These are phyloP conservation scores for Oreochromis spilurus DNA, from an alignment of 2,113 vertebrate species.

Conservation along the genomic window DNA sequence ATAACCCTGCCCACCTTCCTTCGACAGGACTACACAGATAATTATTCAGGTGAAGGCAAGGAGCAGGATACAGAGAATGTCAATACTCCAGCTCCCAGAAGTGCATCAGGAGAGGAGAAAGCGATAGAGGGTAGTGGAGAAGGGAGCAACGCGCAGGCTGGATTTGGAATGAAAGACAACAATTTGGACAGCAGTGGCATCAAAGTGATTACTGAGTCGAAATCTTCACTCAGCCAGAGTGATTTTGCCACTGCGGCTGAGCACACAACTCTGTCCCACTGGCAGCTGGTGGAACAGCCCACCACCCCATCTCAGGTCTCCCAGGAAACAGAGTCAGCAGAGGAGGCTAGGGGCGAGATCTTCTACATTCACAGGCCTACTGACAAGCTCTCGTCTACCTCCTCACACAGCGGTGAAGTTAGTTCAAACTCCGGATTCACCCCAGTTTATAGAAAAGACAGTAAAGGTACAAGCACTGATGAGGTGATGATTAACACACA, in stretches of 20 bases:
- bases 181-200: not conserved
- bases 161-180: conserved; percentile 12
- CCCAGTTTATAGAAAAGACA: conserved; percentile 27
- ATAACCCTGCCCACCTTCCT: conserved; percentile 59
- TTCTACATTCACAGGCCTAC: conserved; percentile 45
- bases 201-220: not conserved
- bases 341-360: conserved; percentile 67
- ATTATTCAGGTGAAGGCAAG: conserved; percentile 74
- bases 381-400: not conserved
- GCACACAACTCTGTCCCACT: conserved; percentile 60
- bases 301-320: conserved; percentile 16
- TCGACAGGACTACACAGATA: conserved; percentile 62
- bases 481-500: conserved; percentile 3
- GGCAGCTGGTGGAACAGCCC: conserved; percentile 60
- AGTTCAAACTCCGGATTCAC: conserved; percentile 14
- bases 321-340: not conserved
- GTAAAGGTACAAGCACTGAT: not conserved
- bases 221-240: not conserved
- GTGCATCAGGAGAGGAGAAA: conserved; percentile 43
- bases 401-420: not conserved
- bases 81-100: not conserved
- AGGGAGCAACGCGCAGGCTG: conserved; percentile 24
- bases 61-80: conserved; percentile 49
- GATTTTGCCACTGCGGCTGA: conserved; percentile 32
- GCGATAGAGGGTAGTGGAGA: conserved; percentile 67